Evolutionary conservation across 2,888 invertebrate genomes (phyloP).

Genomic region (Nemapogon koenigi): DNA sequence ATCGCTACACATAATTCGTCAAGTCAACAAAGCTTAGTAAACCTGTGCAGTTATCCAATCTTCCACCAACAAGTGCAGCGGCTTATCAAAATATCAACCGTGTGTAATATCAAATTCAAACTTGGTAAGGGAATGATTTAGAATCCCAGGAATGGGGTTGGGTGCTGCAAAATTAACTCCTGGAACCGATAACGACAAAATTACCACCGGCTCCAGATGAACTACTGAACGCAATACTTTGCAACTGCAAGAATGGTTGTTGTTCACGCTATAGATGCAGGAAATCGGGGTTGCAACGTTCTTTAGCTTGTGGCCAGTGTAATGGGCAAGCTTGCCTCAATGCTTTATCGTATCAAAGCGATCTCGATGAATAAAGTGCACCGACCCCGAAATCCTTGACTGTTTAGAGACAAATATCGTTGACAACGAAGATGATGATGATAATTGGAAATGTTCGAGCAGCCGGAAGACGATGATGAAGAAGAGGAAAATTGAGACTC

Average conservation of each 20-base stretch:
- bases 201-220: slow-evolving; percentile 7
- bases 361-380: slow-evolving; percentile 5
- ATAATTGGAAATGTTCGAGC: slow-evolving; percentile 6
- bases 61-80: slow-evolving; percentile 26
- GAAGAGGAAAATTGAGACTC: slow-evolving; percentile 8
- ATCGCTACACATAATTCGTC: slow-evolving; percentile 20
- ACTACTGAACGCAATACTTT: slow-evolving; percentile 10
- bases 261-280: slow-evolving; percentile 10
- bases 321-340: slow-evolving; percentile 11
- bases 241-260: slow-evolving; percentile 12
- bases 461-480: slow-evolving; percentile 9
- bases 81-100: slow-evolving; percentile 19
- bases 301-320: slow-evolving; percentile 10
- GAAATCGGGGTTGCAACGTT: slow-evolving; percentile 9
- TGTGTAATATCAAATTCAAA: slow-evolving; percentile 17
- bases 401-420: slow-evolving; percentile 5
- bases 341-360: slow-evolving; percentile 5
- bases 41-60: slow-evolving; percentile 24
- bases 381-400: slow-evolving; percentile 7
- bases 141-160: slow-evolving; percentile 18
- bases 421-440: slow-evolving; percentile 6
- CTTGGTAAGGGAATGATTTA: slow-evolving; percentile 17
- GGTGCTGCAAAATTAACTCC: slow-evolving; percentile 16
- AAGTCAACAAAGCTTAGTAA: slow-evolving; percentile 25
- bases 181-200: slow-evolving; percentile 12